Conservation (phyloP, 1,140 invertebrate species). For the Papilio polyxenes region DNA sequence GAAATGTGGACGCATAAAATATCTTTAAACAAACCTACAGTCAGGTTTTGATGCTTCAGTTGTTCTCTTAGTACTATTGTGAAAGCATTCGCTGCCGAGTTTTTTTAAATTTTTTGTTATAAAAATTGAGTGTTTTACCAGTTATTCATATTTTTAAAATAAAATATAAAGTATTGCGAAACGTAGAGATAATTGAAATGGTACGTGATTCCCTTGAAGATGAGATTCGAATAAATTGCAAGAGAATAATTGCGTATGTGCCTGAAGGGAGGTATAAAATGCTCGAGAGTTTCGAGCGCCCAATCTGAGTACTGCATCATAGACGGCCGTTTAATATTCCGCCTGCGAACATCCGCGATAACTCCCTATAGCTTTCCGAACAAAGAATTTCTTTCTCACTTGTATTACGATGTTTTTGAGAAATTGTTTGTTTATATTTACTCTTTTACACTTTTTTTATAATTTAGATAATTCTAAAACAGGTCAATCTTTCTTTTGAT, state of each 20-base stretch:
- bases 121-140: background rate
- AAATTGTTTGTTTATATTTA: background rate
- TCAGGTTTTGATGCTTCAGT: no score
- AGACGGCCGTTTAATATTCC: conserved; percentile 35
- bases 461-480: background rate
- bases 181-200: conserved; percentile 30
- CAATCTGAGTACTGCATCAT: conserved; percentile 39
- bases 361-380: conserved; percentile 26
- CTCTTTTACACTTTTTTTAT: background rate
- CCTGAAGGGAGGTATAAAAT: conserved; percentile 34
- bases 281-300: conserved; percentile 3
- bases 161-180: background rate
- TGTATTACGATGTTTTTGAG: background rate
- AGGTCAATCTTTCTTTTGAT: no score
- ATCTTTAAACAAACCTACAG: no score
- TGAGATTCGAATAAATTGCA: conserved; percentile 33
- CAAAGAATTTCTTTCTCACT: conserved; percentile 19
- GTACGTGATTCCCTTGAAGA: conserved; percentile 31
- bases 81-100: no score
- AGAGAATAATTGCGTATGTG: conserved; percentile 35
- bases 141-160: background rate
- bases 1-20: no score
- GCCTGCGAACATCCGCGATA: conserved; percentile 24
- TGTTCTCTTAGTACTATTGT: no score
- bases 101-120: no score